Evolutionary conservation across 2,888 invertebrate species (phyloP), one percentile per base, ranked within the genome.

Genomic region (Lamellibrachia columna): DNA sequence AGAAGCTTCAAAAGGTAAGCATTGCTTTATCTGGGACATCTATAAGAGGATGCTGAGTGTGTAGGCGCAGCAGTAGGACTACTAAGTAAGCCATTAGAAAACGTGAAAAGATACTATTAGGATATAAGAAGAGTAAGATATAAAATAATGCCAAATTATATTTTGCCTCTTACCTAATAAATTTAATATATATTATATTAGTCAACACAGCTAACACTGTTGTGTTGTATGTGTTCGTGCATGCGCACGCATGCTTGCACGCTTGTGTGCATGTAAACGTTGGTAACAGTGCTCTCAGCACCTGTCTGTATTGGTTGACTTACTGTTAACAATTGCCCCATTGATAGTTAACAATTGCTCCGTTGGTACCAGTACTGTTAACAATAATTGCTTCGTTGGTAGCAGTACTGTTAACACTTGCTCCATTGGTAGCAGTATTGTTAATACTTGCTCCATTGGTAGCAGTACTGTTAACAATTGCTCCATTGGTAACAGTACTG

Each of bases 1-100:
- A 94, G 91, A 91, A 93, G 90, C 92, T 94, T 22, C 75, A 75
- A n/a, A 75, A 75, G 75, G 75, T 75, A 75, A 6, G 22, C 15
- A 22, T 75, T 4, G 22, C 75, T 0, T 75, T n/a, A 75, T 75
- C 75, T 75, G 6, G 22, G 75, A n/a, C 75, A 75, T 75, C 75
- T 15, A 4, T 75, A 75, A 22, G 75, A 75, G 15, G 75, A 75
- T 11, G 15, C 6, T 15, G 75, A 75, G 22, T 22, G 15, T 15
- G 75, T 22, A 2, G n/a, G 1, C 15, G 22, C 6, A 22, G 15
- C 4, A 75, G 11, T 40, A 40, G 40, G 40, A 40, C 40, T 40
- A 40, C 40, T 40, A 75, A 22, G n/a, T 75, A 4, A n/a, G 75
- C 15, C 55, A 55, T 55, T 55, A 9, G 55, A 55, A 55, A 55